Evolutionary conservation across 2,888 invertebrate genomes (phyloP), one percentile per base, ranked within the genome.

Genomic region (Eulithis prunata): DNA sequence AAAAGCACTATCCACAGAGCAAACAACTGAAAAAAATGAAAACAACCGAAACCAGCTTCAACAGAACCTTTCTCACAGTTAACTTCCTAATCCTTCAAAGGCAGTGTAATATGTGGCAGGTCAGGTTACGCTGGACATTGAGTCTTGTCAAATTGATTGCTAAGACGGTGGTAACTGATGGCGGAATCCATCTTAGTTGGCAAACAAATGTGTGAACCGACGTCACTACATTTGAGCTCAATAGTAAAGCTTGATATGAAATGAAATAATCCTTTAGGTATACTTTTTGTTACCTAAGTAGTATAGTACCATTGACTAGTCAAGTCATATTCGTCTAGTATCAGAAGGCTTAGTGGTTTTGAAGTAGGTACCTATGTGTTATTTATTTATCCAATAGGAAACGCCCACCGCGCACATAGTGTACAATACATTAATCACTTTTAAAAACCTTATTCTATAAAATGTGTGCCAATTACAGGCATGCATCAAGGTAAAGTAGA

Each of bases 61-160:
- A 56, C 13, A 67, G 59, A 60, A n/a, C 56, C 14, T 49, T 38
- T 21, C 7, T 43, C 36, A 32, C 1, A 28, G 13, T 45, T 47
- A 12, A 14, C 46, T 52, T 21, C 4, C 52, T 13, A 28, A 43
- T 14, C 51, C 53, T 55, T 52, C 54, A 36, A 52, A 52, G 47
- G 41, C 41, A 52, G 45, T 41, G 41, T 62, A 14, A 66, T 54
- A 61, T 64, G 62, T 64, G 65, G 58, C 45, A 62, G 69, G 38
- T 62, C 67, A 52, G 28, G 57, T 7, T 57, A 66, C 7, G 45
- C 52, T 64, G 70, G 66, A 21, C 46, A 51, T 41, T 38, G 59
- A 64, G 64, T 66, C 54, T 74, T 75, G 72, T 72, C 70, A 69
- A 78, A 78, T 78, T 78, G 78, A 78, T 78, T 78, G 73, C 76